phyloP scores from a whole-genome alignment of 2,797 vertebrate genomes.

The Alcedo quadribrachys region DNA sequence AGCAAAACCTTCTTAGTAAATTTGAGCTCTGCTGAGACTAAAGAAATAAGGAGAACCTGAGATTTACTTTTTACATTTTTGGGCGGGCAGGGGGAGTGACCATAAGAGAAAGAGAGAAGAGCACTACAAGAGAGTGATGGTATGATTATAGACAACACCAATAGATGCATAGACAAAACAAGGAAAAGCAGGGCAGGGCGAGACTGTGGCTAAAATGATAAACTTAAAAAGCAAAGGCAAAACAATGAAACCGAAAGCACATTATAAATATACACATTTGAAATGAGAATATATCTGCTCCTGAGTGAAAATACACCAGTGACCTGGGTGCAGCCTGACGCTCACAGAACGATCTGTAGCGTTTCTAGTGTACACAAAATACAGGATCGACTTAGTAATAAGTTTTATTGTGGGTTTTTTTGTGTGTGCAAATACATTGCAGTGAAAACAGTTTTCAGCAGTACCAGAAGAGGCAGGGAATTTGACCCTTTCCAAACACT shows the following conservation, averaged over 20 bases:
- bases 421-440: not conserved
- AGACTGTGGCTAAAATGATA: not conserved
- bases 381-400: not conserved
- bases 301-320: not conserved
- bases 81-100: not conserved
- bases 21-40: constrained; percentile 70
- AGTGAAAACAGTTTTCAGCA: constrained; percentile 6
- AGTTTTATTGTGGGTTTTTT: not conserved
- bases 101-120: not conserved
- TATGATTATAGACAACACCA: not conserved
- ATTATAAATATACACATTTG: constrained; percentile 35
- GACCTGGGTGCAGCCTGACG: constrained; percentile 4
- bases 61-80: constrained; percentile 63
- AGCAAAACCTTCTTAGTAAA: constrained; percentile 68
- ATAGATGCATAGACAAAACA: constrained; percentile 18
- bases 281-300: constrained; percentile 34
- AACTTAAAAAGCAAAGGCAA: constrained; percentile 33
- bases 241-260: not conserved
- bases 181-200: not conserved
- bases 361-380: constrained; percentile 21
- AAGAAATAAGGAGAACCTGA: constrained; percentile 59
- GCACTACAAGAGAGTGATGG: not conserved
- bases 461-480: not conserved
- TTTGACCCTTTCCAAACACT: not conserved
- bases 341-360: not conserved